A percentile compares a stretch with the other conserved stretches of the same genome.
phyloP scores from a whole-genome alignment of 2,113 vertebrate species.

The Raja brachyura region DNA sequence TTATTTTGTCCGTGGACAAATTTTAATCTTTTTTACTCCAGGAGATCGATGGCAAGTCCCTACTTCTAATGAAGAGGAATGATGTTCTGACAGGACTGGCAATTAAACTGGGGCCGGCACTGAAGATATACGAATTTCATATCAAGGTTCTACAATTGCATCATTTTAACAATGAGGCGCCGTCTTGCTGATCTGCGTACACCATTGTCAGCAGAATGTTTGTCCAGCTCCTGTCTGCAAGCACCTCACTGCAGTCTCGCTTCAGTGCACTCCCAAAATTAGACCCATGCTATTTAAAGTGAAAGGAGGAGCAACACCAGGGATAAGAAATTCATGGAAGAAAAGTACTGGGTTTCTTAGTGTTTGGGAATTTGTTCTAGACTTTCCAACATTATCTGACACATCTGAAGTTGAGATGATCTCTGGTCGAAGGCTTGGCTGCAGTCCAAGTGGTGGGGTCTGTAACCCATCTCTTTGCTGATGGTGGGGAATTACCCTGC shows the following conservation, averaged over 20 bases:
- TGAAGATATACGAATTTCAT: constrained; percentile 81
- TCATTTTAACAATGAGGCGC: constrained; percentile 73
- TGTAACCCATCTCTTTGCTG: neutral
- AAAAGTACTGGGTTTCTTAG: constrained; percentile 1
- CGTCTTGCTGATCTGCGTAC: constrained; percentile 52
- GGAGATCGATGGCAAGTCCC: constrained; percentile 82
- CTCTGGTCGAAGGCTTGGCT: neutral
- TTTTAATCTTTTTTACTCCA: constrained; percentile 44
- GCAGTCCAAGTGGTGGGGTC: neutral
- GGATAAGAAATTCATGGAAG: neutral
- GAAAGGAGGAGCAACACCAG: neutral
- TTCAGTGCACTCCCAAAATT: neutral
- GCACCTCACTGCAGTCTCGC: neutral
- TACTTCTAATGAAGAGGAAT: constrained; percentile 79
- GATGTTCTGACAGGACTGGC: constrained; percentile 78
- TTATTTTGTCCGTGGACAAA: neutral
- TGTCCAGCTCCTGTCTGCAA: neutral
- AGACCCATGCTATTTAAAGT: neutral
- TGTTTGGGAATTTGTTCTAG: neutral
- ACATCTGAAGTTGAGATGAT: no score
- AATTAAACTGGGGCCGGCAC: constrained; percentile 75
- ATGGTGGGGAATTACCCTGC: neutral
- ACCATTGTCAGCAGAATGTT: neutral
- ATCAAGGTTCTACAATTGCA: constrained; percentile 76
- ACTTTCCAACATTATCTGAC: neutral